Evolutionary conservation across 2,888 invertebrate genomes (phyloP).

Genomic region (Tridacna crocea): DNA sequence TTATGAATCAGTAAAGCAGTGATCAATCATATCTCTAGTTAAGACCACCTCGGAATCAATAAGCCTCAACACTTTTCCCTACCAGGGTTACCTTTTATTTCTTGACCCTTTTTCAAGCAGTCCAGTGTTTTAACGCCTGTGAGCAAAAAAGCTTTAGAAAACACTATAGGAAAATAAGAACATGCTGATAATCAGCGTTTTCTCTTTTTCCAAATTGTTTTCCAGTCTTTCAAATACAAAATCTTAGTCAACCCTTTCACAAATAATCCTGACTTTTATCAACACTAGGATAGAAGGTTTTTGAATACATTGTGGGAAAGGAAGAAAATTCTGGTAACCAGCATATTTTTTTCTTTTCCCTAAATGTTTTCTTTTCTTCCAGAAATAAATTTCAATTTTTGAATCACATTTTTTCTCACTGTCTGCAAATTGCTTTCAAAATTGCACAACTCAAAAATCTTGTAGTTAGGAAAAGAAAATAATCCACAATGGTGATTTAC

Average conservation of each 20-base stretch:
- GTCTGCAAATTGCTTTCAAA: no score
- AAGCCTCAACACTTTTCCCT: slow-evolving; percentile 10
- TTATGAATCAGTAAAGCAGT: slow-evolving; percentile 14
- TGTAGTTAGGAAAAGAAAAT: no score
- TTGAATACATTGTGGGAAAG: background rate
- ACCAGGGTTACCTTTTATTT: no score
- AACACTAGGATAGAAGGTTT: no score
- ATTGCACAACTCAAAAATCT: no score
- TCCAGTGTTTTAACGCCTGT: background rate
- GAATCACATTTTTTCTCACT: no score
- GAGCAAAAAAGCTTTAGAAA: background rate
- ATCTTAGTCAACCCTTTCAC: no score
- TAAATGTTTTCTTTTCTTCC: background rate
- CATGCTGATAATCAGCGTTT: background rate
- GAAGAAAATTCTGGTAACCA: background rate
- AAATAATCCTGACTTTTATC: no score
- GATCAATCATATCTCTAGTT: slow-evolving; percentile 21
- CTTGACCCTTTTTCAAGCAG: no score
- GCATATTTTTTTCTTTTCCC: background rate
- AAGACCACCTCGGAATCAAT: slow-evolving; percentile 21
- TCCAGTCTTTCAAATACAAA: no score
- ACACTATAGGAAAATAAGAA: background rate
- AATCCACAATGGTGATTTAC: no score
- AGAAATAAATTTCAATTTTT: no score
- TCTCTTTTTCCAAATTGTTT: background rate